A percentile compares a stretch with the other conserved stretches of the same genome.
These are phyloP conservation scores for Calosoma granatense DNA, from an alignment of 1,140 invertebrate genomes.

Conservation along the genomic window DNA sequence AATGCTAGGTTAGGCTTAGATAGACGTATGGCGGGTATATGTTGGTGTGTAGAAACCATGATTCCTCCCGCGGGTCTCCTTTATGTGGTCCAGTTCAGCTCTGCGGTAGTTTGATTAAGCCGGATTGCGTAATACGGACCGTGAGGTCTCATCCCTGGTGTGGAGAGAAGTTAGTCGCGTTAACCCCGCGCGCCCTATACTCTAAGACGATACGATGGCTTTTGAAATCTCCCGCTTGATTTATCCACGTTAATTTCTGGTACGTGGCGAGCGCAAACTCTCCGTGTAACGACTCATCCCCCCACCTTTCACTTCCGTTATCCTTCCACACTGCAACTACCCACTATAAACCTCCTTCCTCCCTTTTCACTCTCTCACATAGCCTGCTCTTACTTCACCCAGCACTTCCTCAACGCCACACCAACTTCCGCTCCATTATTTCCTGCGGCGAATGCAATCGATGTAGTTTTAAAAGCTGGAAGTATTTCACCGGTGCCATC, in stretches of 20 bases:
- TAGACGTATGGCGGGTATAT: no score
- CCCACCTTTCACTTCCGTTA: not conserved
- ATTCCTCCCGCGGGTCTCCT: conserved; percentile 12
- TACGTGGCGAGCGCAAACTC: conserved; percentile 12
- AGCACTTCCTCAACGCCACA: no score
- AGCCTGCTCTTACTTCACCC: not conserved
- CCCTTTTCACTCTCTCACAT: not conserved
- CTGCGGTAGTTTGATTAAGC: conserved; percentile 19
- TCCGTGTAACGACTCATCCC: not conserved
- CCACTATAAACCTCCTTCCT: not conserved
- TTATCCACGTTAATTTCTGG: conserved; percentile 22
- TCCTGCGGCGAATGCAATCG: no score
- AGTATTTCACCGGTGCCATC: not conserved
- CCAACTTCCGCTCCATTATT: no score
- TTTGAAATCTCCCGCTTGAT: conserved; percentile 19
- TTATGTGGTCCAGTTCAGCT: conserved; percentile 11
- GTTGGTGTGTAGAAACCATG: no score
- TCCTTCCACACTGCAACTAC: no score
- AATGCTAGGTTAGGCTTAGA: no score
- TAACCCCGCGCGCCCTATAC: conserved; percentile 11
- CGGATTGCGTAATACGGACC: conserved; percentile 5
- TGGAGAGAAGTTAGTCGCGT: not conserved
- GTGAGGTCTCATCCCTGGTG: conserved; percentile 12
- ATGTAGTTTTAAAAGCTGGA: not conserved
- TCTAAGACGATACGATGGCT: conserved; percentile 14